Evolutionary conservation across 2,888 invertebrate species (phyloP).

Genomic region (Cheilosia impressa): DNA sequence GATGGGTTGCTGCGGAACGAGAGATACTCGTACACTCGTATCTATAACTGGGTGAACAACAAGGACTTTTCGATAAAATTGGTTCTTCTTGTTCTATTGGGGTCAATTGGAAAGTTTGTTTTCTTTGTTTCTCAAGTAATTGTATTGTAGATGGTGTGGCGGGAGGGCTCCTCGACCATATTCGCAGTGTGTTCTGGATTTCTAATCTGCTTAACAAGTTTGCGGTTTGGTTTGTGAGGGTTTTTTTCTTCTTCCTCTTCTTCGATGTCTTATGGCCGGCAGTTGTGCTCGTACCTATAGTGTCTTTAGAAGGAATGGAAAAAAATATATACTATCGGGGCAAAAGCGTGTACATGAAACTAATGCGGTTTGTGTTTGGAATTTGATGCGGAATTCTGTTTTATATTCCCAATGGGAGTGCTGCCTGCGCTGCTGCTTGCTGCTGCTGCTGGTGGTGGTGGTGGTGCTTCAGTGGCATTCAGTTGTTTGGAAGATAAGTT

Average conservation of each 20-base stretch:
- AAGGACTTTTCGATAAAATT: constrained; percentile 73
- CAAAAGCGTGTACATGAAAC: constrained; percentile 46
- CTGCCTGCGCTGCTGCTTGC: not conserved
- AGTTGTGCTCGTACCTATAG: not conserved
- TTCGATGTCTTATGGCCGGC: not conserved
- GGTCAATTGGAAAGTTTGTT: constrained; percentile 74
- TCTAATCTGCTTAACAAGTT: constrained; percentile 75
- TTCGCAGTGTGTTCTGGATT: constrained; percentile 53
- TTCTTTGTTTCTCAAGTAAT: constrained; percentile 70
- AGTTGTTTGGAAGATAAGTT: constrained; percentile 22
- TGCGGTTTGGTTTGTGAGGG: constrained; percentile 51
- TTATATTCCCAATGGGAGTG: constrained; percentile 58
- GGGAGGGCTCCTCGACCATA: not conserved
- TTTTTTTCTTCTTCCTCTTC: not conserved
- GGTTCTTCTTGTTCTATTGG: constrained; percentile 59
- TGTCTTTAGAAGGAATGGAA: constrained; percentile 18
- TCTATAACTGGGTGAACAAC: not conserved
- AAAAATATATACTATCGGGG: not conserved
- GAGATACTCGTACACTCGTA: not conserved
- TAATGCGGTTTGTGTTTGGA: constrained; percentile 65
- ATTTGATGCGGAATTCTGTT: constrained; percentile 58
- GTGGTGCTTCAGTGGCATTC: not conserved
- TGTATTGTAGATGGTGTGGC: constrained; percentile 30
- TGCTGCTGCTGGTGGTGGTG: not conserved
- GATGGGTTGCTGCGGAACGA: constrained; percentile 1